Evolutionary conservation across 2,113 vertebrate species (phyloP), one percentile per base, ranked within the genome.

Genomic region (Tonatia bakeri): DNA sequence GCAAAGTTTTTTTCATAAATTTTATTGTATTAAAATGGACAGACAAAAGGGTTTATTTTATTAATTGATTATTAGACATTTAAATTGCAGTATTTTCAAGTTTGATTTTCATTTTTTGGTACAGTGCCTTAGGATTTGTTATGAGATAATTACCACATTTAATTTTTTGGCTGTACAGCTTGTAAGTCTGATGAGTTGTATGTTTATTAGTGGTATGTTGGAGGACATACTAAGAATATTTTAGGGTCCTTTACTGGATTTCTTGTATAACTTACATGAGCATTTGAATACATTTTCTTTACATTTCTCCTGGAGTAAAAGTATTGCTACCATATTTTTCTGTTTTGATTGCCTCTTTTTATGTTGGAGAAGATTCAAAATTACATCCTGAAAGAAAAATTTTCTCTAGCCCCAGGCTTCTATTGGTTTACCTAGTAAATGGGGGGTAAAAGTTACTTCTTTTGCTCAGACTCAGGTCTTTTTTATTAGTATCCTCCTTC

Each of bases 351-450:
- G n/a, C 38, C 12, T 36, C 82, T 93, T 64, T 24, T 22, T 38
- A 61, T 90, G 15, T 70, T 94, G 70, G 52, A 65, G 43, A 90
- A 94, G 38, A 65, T 67, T 84, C 24, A 81, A 17, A 86, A 88
- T 93, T 94, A 82, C 22, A 75, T 92, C 90, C 61, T 87, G 65
- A 85, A 91, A 87, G 79, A 94, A 94, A 92, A 93, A 31, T 96
- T 86, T 33, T 28, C 33, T n/a, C 2, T 94, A 75, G 15, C 43
- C 15, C 31, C 28, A 43, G 17, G 28, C 59, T 90, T 93, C 54
- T 87, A 36, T 87, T 84, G 17, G 13, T 22, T 90, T 40, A n/a
- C 33, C 20, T 89, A 77, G 67, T 87, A 65, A 93, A 33, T 19
- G 50, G 13, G 1, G 16, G 1, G 38, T n/a, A 77, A 31, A 45